Conservation (phyloP, 2,888 invertebrate genomes). For the Epirrita christyi region DNA sequence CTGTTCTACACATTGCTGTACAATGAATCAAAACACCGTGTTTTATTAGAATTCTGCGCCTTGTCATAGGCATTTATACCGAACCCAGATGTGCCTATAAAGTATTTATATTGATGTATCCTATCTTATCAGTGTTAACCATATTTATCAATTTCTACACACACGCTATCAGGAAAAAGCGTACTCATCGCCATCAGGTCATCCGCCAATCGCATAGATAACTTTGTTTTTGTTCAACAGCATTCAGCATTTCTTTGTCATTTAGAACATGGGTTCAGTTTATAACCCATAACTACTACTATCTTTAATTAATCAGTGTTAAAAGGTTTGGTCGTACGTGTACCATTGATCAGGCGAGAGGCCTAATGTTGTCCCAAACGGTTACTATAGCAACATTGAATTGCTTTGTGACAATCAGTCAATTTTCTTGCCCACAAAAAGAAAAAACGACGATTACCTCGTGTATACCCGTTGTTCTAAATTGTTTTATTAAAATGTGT, state of each 20-base stretch:
- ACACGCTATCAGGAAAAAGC: constrained; percentile 2
- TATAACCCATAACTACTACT: too few species aligned
- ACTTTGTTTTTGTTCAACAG: constrained; percentile 8
- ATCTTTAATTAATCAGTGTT: too few species aligned
- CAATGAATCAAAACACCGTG: too few species aligned
- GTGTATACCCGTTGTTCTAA: background rate
- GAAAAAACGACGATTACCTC: too few species aligned
- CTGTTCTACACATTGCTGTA: too few species aligned
- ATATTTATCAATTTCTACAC: constrained; percentile 17
- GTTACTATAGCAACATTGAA: constrained; percentile 79
- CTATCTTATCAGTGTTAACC: constrained; percentile 5
- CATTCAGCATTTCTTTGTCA: constrained; percentile 2
- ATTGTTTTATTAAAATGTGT: constrained; percentile 31
- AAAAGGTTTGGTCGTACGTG: background rate
- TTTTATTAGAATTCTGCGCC: too few species aligned
- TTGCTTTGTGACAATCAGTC: too few species aligned
- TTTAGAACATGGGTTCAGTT: background rate
- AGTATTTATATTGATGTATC: constrained; percentile 2
- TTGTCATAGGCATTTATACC: background rate
- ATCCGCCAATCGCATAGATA: constrained; percentile 16
- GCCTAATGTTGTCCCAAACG: constrained; percentile 61
- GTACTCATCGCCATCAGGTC: constrained; percentile 13
- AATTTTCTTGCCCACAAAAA: too few species aligned
- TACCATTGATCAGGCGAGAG: constrained; percentile 15
- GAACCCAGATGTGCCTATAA: background rate